Evolutionary conservation across 2,113 vertebrate genomes (phyloP), one percentile per base, ranked within the genome.

Genomic region (Steatornis caripensis): DNA sequence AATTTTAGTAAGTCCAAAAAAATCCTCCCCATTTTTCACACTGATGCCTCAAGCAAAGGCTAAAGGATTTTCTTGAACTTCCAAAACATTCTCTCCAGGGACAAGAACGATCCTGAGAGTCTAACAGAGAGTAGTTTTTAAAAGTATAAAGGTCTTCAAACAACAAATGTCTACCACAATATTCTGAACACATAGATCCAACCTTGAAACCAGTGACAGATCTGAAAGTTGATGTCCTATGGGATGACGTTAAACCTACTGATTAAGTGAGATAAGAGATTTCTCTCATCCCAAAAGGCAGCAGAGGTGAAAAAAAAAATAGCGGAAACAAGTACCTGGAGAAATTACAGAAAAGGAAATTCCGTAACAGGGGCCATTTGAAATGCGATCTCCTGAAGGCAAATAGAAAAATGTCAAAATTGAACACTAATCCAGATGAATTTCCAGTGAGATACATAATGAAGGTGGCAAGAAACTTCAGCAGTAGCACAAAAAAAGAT

Each of bases 21-120:
- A 79, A 49, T 46, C 90, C 82, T 95, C 69, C 62, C 36, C 0
- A 2, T 75, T 84, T 96, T 75, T 93, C 84, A 87, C 45, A 69
- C n/a, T 49, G 86, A 53, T 76, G 87, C 92, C 93, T 95, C 83
- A 36, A 92, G 93, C 84, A 91, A 95, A 26, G 34, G 90, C 95
- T 91, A 82, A 86, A 66, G 66, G 87, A 95, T 95, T 71, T 95
- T 92, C 93, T 92, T 97, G 70, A 95, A 91, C 80, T 77, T 90
- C 54, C 54, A 53, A 80, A 90, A 86, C 48, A 86, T 32, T 81
- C 34, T 78, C 94, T 65, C 86, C 57, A 29, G 85, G 84, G 80
- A 41, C 74, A 92, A 87, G 77, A 92, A 88, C 90, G 94, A 76
- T 79, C 86, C 66, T 12, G 48, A 64, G 61, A 91, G 88, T 57